Evolutionary conservation across 2,113 vertebrate genomes (phyloP).

Genomic region (Hylia prasina): DNA sequence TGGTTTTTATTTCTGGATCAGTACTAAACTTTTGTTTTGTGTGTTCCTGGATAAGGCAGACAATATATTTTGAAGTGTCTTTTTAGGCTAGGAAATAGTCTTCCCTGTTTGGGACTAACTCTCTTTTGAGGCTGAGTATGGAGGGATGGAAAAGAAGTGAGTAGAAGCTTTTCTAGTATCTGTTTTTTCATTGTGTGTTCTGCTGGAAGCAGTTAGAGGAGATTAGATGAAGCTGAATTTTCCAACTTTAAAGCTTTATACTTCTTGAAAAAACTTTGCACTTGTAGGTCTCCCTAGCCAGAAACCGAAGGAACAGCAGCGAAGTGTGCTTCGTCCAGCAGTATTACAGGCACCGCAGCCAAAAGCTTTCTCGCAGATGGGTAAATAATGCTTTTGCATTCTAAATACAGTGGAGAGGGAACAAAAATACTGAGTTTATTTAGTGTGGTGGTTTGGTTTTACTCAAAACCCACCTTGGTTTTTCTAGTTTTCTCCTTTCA

Average conservation of each 20-base stretch:
- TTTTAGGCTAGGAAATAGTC: background rate
- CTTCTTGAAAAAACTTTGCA: background rate
- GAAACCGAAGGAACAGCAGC: conserved; percentile 95
- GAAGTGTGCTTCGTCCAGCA: conserved; percentile 93
- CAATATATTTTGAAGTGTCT: background rate
- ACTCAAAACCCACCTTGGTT: background rate
- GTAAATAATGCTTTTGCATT: conserved; percentile 69
- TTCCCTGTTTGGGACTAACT: background rate
- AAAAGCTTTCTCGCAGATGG: conserved; percentile 84
- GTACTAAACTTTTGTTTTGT: background rate
- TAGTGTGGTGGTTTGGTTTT: background rate
- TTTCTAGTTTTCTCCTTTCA: background rate
- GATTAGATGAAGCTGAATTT: background rate
- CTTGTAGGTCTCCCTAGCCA: conserved; percentile 92
- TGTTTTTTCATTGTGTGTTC: background rate
- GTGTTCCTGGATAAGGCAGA: background rate
- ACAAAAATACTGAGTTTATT: background rate
- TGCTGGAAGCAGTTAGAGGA: background rate
- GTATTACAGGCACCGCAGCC: conserved; percentile 90
- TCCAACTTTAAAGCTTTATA: background rate
- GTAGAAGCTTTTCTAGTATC: background rate
- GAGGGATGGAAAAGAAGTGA: background rate
- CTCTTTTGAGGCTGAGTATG: background rate
- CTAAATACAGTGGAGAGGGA: background rate
- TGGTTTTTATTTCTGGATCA: background rate